phyloP scores from a whole-genome alignment of 2,113 vertebrate genomes.

The Neogale vison region DNA sequence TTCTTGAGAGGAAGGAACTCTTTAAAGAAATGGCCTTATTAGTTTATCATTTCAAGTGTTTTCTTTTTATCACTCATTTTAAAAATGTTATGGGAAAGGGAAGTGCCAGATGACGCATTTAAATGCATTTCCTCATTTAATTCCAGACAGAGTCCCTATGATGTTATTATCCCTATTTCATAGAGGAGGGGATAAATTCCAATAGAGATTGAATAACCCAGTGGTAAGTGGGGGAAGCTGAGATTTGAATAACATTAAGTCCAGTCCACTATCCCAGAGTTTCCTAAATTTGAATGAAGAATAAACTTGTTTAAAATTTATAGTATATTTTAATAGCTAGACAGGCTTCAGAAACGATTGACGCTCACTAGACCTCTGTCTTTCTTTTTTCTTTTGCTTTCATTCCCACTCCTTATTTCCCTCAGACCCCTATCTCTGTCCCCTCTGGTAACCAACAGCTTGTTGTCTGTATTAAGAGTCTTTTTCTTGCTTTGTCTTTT shows the following conservation, averaged over 20 bases:
- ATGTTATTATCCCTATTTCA: background rate
- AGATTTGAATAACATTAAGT: background rate
- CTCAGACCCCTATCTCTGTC: background rate
- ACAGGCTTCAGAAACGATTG: background rate
- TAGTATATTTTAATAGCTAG: background rate
- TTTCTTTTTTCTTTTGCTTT: background rate
- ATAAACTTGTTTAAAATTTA: background rate
- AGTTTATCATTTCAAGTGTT: background rate
- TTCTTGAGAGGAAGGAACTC: background rate
- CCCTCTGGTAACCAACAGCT: background rate
- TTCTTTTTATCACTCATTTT: slow-evolving; percentile 5
- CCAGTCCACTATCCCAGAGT: background rate
- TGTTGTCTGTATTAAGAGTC: background rate
- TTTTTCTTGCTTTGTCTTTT: background rate
- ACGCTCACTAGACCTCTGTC: background rate
- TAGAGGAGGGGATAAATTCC: background rate
- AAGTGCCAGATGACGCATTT: background rate
- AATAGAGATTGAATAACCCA: background rate
- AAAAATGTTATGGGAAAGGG: background rate
- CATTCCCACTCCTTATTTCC: background rate
- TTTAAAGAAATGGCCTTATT: slow-evolving; percentile 17
- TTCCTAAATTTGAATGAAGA: background rate
- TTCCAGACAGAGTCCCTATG: background rate
- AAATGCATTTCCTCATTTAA: background rate
- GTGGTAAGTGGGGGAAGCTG: background rate